Evolutionary conservation across 2,797 vertebrate genomes (phyloP).

Genomic region (Poeciliopsis presidionis): DNA sequence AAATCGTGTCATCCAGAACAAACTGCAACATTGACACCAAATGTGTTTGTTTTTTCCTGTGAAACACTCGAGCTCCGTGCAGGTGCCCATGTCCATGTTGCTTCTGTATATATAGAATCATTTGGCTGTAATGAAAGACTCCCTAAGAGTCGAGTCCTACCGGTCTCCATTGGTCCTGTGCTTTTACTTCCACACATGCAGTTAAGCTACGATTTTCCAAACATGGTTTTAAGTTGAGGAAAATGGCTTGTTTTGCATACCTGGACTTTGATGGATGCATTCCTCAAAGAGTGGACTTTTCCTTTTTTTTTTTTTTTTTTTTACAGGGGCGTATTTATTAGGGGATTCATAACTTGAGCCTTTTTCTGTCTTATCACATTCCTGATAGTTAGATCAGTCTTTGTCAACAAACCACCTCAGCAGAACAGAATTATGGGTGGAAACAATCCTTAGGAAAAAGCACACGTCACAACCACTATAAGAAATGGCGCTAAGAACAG

Average conservation of each 20-base stretch:
- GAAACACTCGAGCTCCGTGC: conserved; percentile 35
- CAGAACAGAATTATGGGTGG: conserved; percentile 26
- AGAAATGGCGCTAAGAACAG: conserved; percentile 36
- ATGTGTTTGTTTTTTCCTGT: neutral
- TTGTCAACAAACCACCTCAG: conserved; percentile 15
- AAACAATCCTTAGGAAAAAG: conserved; percentile 29
- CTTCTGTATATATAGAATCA: conserved; percentile 48
- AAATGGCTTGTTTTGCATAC: conserved; percentile 19
- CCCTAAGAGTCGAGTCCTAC: neutral
- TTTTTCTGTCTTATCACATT: conserved; percentile 44
- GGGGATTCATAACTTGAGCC: conserved; percentile 19
- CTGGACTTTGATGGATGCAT: conserved; percentile 2
- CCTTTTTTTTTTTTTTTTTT: neutral
- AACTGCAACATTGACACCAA: conserved; percentile 34
- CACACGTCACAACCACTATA: conserved; percentile 63
- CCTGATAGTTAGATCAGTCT: conserved; percentile 37
- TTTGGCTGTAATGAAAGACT: conserved; percentile 25
- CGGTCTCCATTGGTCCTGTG: neutral
- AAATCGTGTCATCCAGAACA: conserved; percentile 42
- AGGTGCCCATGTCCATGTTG: conserved; percentile 48
- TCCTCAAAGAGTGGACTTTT: neutral
- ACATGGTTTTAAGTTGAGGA: neutral
- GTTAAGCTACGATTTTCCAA: neutral
- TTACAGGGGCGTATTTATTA: conserved; percentile 60
- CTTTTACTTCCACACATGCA: conserved; percentile 29